Evolutionary conservation across 2,113 vertebrate species (phyloP), one percentile per base, ranked within the genome.

Genomic region (Marmota monax): DNA sequence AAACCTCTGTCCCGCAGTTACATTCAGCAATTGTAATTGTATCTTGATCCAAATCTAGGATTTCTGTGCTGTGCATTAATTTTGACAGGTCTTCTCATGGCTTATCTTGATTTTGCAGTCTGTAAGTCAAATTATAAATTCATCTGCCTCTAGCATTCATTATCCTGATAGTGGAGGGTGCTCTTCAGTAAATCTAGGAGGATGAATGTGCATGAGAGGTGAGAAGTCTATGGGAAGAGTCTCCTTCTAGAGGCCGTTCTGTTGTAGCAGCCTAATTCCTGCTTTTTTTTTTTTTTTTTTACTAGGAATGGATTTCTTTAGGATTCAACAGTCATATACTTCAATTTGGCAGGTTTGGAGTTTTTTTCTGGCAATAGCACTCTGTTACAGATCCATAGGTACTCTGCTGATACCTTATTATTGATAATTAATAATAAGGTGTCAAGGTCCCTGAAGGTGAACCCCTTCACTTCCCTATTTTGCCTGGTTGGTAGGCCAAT

Each of bases 1-100:
- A 90, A 96, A 45, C 61, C 23, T 29, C 17, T 94, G 65, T 61
- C 7, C 42, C 76, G 25, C 72, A 69, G 45, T 72, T 74, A 82
- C 0, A 63, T 51, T 12, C 17, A 39, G 23, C 58, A 53, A 37
- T 83, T 77, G 7, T 84, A 51, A 37, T 73, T 93, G 20, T 86
- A 45, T 88, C 20, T 76, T 5, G 8, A 85, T 10, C 4, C 12
- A 56, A n/a, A 45, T 53, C 63, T 93, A 80, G 84, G 56, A 61
- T 74, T 91, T 92, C 39, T 95, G 1, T 97, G 25, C 48, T 88
- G 4, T 85, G 1, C 63, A 14, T 88, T 94, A n/a, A 45, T 45
- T 93, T 80, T 42, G 39, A 69, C 37, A 82, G 37, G 22, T 84
- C 23, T 94, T n/a, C 56, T 8, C 83, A 37, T 91, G 58, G 29